Evolutionary conservation across 2,797 vertebrate species (phyloP).

Genomic region (Tenualosa ilisha): DNA sequence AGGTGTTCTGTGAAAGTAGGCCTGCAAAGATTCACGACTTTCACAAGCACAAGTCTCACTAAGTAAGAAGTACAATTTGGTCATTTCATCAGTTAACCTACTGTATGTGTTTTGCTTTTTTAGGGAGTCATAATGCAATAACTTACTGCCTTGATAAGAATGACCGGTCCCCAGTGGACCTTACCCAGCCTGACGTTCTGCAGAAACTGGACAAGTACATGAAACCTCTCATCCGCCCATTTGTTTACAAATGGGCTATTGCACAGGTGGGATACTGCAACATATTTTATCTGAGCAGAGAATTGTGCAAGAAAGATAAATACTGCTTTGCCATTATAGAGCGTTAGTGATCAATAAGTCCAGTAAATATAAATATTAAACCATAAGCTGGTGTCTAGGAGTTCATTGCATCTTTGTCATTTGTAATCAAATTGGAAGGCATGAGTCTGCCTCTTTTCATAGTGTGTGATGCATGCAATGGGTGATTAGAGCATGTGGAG

Average conservation of each 20-base stretch:
- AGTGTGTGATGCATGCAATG: not conserved
- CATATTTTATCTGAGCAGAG: not conserved
- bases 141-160: slow-evolving; percentile 89
- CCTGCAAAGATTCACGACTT: not conserved
- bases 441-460: not conserved
- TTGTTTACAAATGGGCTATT: slow-evolving; percentile 88
- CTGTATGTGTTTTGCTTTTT: not conserved
- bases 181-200: slow-evolving; percentile 80
- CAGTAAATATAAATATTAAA: too few relatives aligned
- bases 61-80: not conserved
- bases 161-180: slow-evolving; percentile 79
- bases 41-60: not conserved
- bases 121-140: slow-evolving; percentile 93
- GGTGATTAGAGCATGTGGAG: not conserved
- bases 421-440: too few relatives aligned
- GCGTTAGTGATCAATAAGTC: too few relatives aligned
- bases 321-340: not conserved
- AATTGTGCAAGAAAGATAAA: not conserved
- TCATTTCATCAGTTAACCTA: not conserved
- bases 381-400: not conserved
- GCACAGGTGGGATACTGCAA: slow-evolving; percentile 80
- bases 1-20: not conserved
- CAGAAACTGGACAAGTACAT: slow-evolving; percentile 80
- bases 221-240: slow-evolving; percentile 83
- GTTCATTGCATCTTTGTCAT: not conserved